Base-by-base conservation (phyloP, 2,888 invertebrate species). In the Lumbricus terrestris region DNA sequence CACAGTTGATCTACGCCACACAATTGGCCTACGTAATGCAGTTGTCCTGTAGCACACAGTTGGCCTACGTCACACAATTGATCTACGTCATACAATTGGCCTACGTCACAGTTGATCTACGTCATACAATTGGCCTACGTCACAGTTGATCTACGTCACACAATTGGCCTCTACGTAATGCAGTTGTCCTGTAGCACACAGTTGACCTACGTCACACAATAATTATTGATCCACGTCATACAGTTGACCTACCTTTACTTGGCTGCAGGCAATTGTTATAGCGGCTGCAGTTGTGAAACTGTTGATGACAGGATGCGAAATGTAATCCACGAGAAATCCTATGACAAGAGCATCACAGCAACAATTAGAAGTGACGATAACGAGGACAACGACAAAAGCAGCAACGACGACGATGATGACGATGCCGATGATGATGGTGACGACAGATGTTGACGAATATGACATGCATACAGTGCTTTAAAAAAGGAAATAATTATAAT, bases 211-310 rank as follows among this genome's bases (percentile, higher is more conserved):
- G 42, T 42, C 18, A 16, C 42, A 42, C 13, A 42, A 18, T n/a
- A n/a, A n/a, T n/a, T n/a, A 18, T 16, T 13, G 42, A 16, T 18
- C 42, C 18, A 42, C 42, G 42, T 42, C 18, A 90, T 11, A 37
- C 29, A 37, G 85, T 83, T 89, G 23, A 35, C 88, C 38, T 20
- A 91, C 91, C 88, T 91, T 91, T 85, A 91, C 54, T 40, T 91
- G 91, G 34, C 91, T 90, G 69, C 91, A 91, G 33, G 93, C 94
- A 35, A 95, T 95, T 8, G 94, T 94, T 38, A 95, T 93, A 89
- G 95, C 94, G 16, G 95, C 95, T 69, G 95, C 94, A n/a, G 94
- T 94, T 0, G 95, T 95, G 92, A 95, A 95, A 38, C 94, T 94
- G 92, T 94, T 95, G 91, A 95, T 94, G 82, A 95, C 95, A 16